Conservation (phyloP, 1,140 invertebrate genomes). For the Halyomorpha halys region DNA sequence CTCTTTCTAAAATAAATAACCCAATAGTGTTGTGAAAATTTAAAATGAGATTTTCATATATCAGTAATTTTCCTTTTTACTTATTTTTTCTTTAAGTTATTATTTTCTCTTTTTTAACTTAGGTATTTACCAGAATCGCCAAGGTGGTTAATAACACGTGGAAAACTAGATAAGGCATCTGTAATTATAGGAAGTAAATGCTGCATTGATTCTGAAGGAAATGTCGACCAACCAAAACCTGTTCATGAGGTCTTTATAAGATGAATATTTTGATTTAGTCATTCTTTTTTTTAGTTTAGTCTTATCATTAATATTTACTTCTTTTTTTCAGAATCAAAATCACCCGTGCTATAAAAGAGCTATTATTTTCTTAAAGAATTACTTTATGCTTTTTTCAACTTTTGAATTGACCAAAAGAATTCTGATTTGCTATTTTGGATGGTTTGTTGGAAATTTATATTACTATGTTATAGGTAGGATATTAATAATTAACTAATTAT, state of each 20-base stretch:
- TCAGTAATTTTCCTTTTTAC: too few species aligned
- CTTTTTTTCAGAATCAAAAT: conserved; percentile 25
- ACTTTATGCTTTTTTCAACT: conserved; percentile 27
- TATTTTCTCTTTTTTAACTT: too few species aligned
- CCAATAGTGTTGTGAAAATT: too few species aligned
- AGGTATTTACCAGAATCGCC: conserved; percentile 42
- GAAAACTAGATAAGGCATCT: conserved; percentile 35
- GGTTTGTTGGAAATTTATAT: conserved; percentile 41
- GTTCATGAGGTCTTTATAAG: neutral
- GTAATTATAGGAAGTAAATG: conserved; percentile 25
- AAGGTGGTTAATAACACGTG: conserved; percentile 38
- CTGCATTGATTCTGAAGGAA: neutral
- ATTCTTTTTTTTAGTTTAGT: too few species aligned
- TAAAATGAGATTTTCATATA: too few species aligned
- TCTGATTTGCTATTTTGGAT: conserved; percentile 35
- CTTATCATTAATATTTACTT: too few species aligned
- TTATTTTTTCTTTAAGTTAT: too few species aligned
- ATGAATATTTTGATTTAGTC: neutral
- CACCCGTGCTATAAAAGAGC: conserved; percentile 25
- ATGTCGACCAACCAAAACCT: neutral
- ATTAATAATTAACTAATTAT: neutral
- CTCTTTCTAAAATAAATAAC: too few species aligned
- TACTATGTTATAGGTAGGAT: conserved; percentile 39
- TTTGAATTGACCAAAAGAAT: conserved; percentile 34
- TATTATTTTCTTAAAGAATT: conserved; percentile 17